Evolutionary conservation across 2,888 invertebrate genomes (phyloP).

Genomic region (Caenorhabditis sp.): DNA sequence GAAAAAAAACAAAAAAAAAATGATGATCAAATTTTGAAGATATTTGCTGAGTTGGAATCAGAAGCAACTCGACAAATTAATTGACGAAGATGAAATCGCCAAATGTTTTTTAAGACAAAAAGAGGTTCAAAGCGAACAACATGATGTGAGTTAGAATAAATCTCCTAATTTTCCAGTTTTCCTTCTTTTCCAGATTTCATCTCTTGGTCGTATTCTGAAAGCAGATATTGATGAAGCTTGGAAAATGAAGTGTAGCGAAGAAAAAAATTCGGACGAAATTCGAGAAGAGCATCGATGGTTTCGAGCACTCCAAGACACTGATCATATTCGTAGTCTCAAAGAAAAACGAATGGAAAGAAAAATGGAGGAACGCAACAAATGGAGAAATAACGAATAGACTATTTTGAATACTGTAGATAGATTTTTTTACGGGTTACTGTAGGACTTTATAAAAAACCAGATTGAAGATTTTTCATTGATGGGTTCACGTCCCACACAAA

Average conservation of each 20-base stretch:
- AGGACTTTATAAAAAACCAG: background rate
- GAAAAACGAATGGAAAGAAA: slow-evolving; percentile 33
- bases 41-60: slow-evolving; percentile 46
- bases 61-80: slow-evolving; percentile 48
- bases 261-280: slow-evolving; percentile 50
- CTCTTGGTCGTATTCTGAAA: slow-evolving; percentile 53
- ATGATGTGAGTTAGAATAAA: background rate
- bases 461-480: too few species aligned
- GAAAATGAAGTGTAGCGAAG: slow-evolving; percentile 32
- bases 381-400: slow-evolving; percentile 21
- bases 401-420: background rate
- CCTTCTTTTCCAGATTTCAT: slow-evolving; percentile 27
- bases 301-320: slow-evolving; percentile 44
- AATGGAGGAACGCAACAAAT: slow-evolving; percentile 27
- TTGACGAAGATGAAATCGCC: slow-evolving; percentile 65
- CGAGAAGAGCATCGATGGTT: slow-evolving; percentile 57
- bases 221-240: slow-evolving; percentile 62
- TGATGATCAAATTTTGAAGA: slow-evolving; percentile 29
- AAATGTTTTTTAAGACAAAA: slow-evolving; percentile 61
- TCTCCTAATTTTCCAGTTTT: too few species aligned
- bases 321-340: slow-evolving; percentile 38
- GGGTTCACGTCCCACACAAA: too few species aligned
- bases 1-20: background rate
- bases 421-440: background rate
- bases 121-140: slow-evolving; percentile 41